A percentile compares a stretch with the other conserved stretches of the same genome.
phyloP scores from a whole-genome alignment of 2,888 invertebrate genomes.

The Clanis bilineata region DNA sequence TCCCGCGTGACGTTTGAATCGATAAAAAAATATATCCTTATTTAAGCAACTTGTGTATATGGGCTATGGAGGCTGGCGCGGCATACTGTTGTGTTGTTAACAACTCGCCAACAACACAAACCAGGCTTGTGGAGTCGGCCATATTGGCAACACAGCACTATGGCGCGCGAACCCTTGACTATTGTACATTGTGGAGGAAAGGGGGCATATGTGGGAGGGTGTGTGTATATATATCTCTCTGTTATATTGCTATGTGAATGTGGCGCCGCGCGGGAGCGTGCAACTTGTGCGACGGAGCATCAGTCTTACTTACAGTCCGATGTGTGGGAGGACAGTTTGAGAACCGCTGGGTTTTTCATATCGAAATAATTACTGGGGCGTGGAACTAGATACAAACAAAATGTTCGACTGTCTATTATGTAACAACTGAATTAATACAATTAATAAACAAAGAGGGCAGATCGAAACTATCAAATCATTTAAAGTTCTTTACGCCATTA shows the following conservation, averaged over 20 bases:
- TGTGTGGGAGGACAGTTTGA: constrained; percentile 19
- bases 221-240: constrained; percentile 69
- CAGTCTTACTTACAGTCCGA: constrained; percentile 64
- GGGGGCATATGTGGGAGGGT: constrained; percentile 44
- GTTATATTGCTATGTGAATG: constrained; percentile 62
- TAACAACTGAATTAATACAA: not conserved
- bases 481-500: not conserved
- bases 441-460: not conserved
- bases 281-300: constrained; percentile 46
- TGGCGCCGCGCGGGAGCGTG: constrained; percentile 54
- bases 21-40: constrained; percentile 66
- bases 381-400: not conserved
- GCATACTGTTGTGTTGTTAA: constrained; percentile 55
- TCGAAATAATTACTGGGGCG: not conserved
- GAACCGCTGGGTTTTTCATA: not conserved
- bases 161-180: not conserved
- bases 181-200: constrained; percentile 15
- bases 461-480: not conserved
- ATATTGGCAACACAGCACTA: constrained; percentile 1
- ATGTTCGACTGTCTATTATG: not conserved
- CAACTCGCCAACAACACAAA: constrained; percentile 5
- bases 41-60: constrained; percentile 68
- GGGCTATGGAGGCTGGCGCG: constrained; percentile 61
- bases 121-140: not conserved
- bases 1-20: constrained; percentile 50